Evolutionary conservation across 2,888 invertebrate species (phyloP), one percentile per base, ranked within the genome.

Genomic region (Ormyrus labotus): DNA sequence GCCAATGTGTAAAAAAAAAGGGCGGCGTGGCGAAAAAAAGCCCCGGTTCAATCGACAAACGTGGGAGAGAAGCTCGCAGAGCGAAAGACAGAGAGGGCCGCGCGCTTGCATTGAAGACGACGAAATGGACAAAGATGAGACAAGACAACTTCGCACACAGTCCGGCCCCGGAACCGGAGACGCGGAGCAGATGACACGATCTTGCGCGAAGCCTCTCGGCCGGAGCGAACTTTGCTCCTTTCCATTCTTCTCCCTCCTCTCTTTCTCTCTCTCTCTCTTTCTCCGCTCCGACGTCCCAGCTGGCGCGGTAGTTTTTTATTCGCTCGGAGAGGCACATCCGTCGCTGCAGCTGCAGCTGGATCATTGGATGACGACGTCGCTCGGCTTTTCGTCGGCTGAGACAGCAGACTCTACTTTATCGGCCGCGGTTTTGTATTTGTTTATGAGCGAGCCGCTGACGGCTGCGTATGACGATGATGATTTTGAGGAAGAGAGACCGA

Each of bases 131-230:
- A 72, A 73, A 73, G 68, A 78, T 53, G 72, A 48, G 63, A 70
- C 64, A 58, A 55, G 72, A 73, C 68, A 13, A 58, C 72, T 61
- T 75, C 68, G 75, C 68, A 11, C 60, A 78, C 19, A 34, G 11
- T 69, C 58, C 19, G 61, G n/a, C 48, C 55, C 48, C 69, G 73
- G 78, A 65, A 71, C 78, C 53, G 67, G 68, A 73, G 78, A 73
- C 50, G 72, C 50, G 72, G 60, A 48, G 65, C 70, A 65, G 60
- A 78, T 68, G 78, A 73, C 68, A 63, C 79, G 69, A 73, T 69
- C 68, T 61, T 68, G 71, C 45, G 57, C 48, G 48, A 34, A 55
- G 53, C 67, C 58, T 58, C 34, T 34, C 34, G 34, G 34, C 34
- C 34, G 34, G 34, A 53, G 73, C 60, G 60, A 65, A 50, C 51